phyloP scores from a whole-genome alignment of 37 sponge, comb jelly and placozoan species.

The Chondrilla cf. caribensis region DNA sequence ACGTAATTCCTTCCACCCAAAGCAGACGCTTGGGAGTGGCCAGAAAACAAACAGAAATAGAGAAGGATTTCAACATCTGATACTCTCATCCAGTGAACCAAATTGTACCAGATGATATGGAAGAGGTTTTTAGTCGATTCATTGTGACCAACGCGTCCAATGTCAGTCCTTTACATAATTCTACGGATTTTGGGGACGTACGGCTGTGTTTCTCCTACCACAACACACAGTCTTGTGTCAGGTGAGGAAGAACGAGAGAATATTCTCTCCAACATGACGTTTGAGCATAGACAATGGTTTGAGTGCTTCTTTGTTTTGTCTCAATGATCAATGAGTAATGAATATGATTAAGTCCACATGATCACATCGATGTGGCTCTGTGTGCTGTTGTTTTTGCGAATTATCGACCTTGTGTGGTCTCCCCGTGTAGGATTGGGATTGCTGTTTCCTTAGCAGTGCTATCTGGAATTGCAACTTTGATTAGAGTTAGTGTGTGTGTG shows the following conservation, averaged over 20 bases:
- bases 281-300: too few relatives aligned
- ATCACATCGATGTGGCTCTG: too few relatives aligned
- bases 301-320: too few relatives aligned
- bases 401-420: too few relatives aligned
- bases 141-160: too few relatives aligned
- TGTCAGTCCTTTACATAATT: not conserved
- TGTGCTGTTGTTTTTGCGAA: too few relatives aligned
- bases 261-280: not conserved
- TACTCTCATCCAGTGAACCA: too few relatives aligned
- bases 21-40: not conserved
- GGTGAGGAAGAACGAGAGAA: not conserved
- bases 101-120: too few relatives aligned
- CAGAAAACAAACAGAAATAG: not conserved
- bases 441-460: not conserved
- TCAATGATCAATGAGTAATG: too few relatives aligned
- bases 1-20: not conserved
- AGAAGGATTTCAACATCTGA: not conserved
- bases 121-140: too few relatives aligned
- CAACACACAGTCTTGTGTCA: not conserved
- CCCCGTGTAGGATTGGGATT: not conserved
- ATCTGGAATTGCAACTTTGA: not conserved
- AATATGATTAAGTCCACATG: too few relatives aligned
- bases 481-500: constrained; percentile 15
- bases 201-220: not conserved
- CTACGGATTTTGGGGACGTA: not conserved